Evolutionary conservation across 2,797 vertebrate species (phyloP).

Genomic region (Darevskia mixta): DNA sequence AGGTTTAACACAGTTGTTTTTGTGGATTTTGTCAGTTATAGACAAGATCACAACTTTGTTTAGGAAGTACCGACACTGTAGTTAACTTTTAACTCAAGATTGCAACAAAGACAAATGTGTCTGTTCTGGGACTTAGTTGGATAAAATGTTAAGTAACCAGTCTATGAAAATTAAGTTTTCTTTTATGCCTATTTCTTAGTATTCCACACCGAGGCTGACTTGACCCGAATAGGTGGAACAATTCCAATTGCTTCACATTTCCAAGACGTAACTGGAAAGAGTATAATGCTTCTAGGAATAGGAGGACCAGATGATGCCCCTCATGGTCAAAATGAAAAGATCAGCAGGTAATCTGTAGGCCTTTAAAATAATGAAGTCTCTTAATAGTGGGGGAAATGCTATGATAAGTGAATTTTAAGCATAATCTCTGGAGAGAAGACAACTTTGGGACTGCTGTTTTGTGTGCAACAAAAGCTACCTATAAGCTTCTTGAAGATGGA

Average conservation of each 20-base stretch:
- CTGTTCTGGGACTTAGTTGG: too few relatives aligned
- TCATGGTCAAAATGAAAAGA: slow-evolving; percentile 81
- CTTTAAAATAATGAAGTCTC: not conserved
- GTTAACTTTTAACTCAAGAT: not conserved
- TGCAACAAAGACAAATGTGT: not conserved
- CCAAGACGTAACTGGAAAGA: slow-evolving; percentile 81
- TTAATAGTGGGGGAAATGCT: not conserved
- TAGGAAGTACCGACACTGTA: not conserved
- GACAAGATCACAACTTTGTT: not conserved
- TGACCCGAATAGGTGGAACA: slow-evolving; percentile 83
- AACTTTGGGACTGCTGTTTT: not conserved
- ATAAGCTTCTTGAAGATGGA: not conserved
- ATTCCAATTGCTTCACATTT: slow-evolving; percentile 82
- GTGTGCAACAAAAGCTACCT: not conserved
- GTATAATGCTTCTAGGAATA: slow-evolving; percentile 79
- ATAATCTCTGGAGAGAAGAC: not conserved
- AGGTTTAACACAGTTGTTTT: not conserved
- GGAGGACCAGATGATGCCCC: slow-evolving; percentile 78
- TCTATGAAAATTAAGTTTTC: too few relatives aligned
- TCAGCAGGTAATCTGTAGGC: slow-evolving; percentile 74
- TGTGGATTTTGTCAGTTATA: not conserved
- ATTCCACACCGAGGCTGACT: slow-evolving; percentile 78
- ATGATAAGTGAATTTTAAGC: fast-evolving
- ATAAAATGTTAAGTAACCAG: too few relatives aligned
- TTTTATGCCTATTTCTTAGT: slow-evolving; percentile 54